Evolutionary conservation across 1,140 invertebrate genomes (phyloP).

Genomic region (Plutomurus gul): DNA sequence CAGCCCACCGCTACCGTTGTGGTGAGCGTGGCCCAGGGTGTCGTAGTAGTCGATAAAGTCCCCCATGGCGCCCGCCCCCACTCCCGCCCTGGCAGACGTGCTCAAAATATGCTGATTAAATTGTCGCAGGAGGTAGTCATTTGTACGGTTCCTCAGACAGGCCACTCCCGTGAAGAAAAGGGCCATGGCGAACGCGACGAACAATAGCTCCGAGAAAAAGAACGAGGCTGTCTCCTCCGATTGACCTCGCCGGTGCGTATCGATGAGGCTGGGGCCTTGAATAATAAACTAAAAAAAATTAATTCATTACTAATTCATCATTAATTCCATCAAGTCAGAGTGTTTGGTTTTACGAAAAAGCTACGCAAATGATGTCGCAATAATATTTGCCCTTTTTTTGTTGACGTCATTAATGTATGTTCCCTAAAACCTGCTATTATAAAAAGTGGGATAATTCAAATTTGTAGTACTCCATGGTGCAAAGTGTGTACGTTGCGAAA

Average conservation of each 20-base stretch:
- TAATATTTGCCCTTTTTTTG: no score
- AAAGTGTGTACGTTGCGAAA: no score
- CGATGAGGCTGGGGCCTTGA: conserved; percentile 46
- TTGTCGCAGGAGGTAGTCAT: conserved; percentile 46
- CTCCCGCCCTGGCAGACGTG: not conserved
- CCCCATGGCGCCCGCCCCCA: not conserved
- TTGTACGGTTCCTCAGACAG: conserved; percentile 47
- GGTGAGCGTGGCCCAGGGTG: not conserved
- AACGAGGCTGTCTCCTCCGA: conserved; percentile 39
- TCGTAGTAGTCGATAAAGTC: not conserved
- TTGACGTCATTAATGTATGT: no score
- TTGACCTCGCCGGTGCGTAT: conserved; percentile 16
- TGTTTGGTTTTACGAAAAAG: no score
- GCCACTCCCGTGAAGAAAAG: conserved; percentile 48
- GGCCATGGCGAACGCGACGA: conserved; percentile 45
- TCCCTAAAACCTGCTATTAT: no score
- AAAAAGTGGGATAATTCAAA: no score
- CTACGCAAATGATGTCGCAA: no score
- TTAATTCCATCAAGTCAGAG: no score
- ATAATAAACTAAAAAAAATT: no score
- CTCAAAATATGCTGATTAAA: conserved; percentile 47
- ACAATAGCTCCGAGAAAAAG: conserved; percentile 46
- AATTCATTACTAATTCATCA: no score
- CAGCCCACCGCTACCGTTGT: not conserved
- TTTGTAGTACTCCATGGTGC: no score